Percentiles rank a stretch among this genome's conserved stretches.
Evolutionary conservation across 2,113 vertebrate species (phyloP).

Genomic region (Hippoglossus stenolepis): DNA sequence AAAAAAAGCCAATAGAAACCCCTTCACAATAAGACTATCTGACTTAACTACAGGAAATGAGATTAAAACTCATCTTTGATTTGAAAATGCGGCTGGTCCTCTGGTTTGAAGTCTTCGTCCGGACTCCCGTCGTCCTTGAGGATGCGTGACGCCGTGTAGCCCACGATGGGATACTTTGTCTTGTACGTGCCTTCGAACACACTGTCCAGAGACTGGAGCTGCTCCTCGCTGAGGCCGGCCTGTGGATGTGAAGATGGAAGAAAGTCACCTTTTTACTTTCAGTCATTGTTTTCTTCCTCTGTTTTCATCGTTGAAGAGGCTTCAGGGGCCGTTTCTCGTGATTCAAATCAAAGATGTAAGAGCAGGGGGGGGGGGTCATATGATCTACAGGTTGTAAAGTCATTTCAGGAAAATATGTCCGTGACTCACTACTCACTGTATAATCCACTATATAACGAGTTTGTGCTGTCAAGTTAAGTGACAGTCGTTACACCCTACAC

Average conservation of each 20-base stretch:
- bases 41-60: not conserved
- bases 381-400: too few relatives aligned
- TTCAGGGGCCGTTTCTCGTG: too few relatives aligned
- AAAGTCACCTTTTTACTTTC: not conserved
- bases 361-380: too few relatives aligned
- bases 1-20: not conserved
- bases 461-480: too few relatives aligned
- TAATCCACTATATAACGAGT: too few relatives aligned
- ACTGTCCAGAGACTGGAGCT: constrained; percentile 89
- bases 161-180: constrained; percentile 94
- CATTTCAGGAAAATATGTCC: too few relatives aligned
- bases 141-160: constrained; percentile 90
- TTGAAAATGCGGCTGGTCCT: constrained; percentile 92
- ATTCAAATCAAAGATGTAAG: too few relatives aligned
- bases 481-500: too few relatives aligned
- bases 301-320: not conserved
- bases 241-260: constrained; percentile 49
- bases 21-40: not conserved
- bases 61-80: constrained; percentile 93
- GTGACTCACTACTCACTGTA: too few relatives aligned
- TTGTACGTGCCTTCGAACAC: constrained; percentile 94
- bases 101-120: constrained; percentile 91
- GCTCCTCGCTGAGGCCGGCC: constrained; percentile 88
- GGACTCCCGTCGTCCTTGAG: constrained; percentile 92
- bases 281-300: not conserved